These are phyloP conservation scores for Holotrichia oblita DNA, from an alignment of 1,140 invertebrate genomes.

Conservation along the genomic window DNA sequence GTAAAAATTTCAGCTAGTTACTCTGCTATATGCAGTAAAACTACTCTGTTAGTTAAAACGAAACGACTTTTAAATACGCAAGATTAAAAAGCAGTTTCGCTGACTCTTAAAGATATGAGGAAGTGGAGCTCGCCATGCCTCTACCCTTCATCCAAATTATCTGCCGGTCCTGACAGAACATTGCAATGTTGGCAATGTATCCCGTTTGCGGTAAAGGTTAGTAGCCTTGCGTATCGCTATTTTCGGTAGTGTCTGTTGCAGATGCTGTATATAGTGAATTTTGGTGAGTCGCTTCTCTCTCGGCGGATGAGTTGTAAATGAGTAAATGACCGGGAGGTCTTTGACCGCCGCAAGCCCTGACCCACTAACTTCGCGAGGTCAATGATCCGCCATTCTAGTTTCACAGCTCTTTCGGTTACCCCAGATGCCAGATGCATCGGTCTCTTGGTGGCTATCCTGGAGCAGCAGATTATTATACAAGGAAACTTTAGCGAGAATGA, in stretches of 20 bases:
- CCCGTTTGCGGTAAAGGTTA: conserved; percentile 35
- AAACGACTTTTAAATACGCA: conserved; percentile 6
- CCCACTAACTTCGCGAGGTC: conserved; percentile 62
- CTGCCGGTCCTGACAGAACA: conserved; percentile 5
- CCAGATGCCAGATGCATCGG: conserved; percentile 54
- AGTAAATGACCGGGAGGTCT: conserved; percentile 60
- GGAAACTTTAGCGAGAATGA: conserved; percentile 41
- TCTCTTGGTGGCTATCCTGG: conserved; percentile 42
- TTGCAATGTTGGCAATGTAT: conserved; percentile 33
- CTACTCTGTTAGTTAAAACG: neutral
- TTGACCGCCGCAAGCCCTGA: conserved; percentile 60
- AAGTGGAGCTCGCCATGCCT: neutral
- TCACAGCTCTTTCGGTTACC: conserved; percentile 58
- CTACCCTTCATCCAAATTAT: conserved; percentile 19
- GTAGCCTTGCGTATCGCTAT: conserved; percentile 37
- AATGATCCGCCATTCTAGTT: conserved; percentile 62
- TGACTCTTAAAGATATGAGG: conserved; percentile 2
- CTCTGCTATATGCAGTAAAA: neutral
- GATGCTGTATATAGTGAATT: conserved; percentile 35
- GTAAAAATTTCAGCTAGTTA: neutral
- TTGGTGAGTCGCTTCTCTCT: conserved; percentile 37
- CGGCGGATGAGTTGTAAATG: conserved; percentile 46
- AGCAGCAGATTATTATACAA: conserved; percentile 43
- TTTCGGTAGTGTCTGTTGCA: conserved; percentile 40
- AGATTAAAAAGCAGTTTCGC: conserved; percentile 7